Evolutionary conservation across 2,113 vertebrate genomes (phyloP), one percentile per base, ranked within the genome.

Genomic region (Hirundichthys speculiger): DNA sequence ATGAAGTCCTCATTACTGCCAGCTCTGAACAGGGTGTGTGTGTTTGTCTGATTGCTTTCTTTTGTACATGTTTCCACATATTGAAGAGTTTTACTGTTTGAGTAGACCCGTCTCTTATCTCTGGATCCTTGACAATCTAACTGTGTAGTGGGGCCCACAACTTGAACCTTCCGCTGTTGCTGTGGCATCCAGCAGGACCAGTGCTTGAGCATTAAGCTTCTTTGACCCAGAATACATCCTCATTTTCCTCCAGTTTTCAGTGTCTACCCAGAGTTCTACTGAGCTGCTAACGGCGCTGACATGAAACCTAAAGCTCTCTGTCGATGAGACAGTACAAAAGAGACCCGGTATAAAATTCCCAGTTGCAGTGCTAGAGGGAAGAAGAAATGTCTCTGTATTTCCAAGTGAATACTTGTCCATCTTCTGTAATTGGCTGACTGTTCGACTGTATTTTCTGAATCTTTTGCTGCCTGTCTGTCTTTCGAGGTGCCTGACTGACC

Each of bases 171-270:
- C 39, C 25, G n/a, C 22, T 50, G 50, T 57, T 62, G 16, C 43
- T 43, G 53, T 13, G 60, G 6, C 38, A 22, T 81, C 45, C 60
- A 67, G 60, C 53, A 65, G 57, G 39, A 56, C 58, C 34, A 42
- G 64, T 10, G 20, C 42, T 61, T 73, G 41, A 43, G 63, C 68
- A 65, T 79, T 85, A 85, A 84, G 71, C 71, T 79, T 54, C 60
- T 74, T 49, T 78, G 82, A 82, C 76, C 70, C 59, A 49, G 24
- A 82, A 67, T 69, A 50, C 68, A 46, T 79, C 71, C 53, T 69
- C 58, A 64, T 77, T 55, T 67, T 75, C 68, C 59, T 10, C 1
- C 73, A 39, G 58, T 46, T 60, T 42, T 4, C n/a, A 8, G 30
- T 71, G 75, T 62, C 72, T 58, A 59, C 40, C 60, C 54, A 58